phyloP scores from a whole-genome alignment of 2,888 invertebrate genomes.

The Osmoderma eremita region DNA sequence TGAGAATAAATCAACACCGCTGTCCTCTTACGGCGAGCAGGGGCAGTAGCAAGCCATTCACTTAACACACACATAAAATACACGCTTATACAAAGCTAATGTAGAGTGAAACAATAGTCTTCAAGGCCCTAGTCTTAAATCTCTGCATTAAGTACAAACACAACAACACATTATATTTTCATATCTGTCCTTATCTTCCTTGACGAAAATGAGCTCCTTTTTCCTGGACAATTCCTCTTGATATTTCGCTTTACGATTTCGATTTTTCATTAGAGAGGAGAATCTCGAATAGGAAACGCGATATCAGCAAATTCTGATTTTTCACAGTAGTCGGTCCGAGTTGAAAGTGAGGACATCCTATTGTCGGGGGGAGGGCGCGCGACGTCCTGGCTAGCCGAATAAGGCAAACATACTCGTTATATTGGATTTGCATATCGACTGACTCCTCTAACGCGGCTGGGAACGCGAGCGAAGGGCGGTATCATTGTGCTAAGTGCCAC shows the following conservation, averaged over 20 bases:
- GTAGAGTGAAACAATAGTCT: too few relatives aligned
- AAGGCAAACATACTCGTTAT: slow-evolving; percentile 43
- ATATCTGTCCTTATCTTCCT: background rate
- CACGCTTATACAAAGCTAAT: too few relatives aligned
- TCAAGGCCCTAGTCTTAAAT: too few relatives aligned
- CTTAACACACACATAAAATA: too few relatives aligned
- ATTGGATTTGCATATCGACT: slow-evolving; percentile 47
- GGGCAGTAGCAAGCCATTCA: too few relatives aligned
- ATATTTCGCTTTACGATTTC: slow-evolving; percentile 49
- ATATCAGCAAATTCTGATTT: slow-evolving; percentile 49
- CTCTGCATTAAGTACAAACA: too few relatives aligned
- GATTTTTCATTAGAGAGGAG: slow-evolving; percentile 52
- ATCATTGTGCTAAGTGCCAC: slow-evolving; percentile 32
- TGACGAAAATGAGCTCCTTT: background rate
- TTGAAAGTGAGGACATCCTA: background rate
- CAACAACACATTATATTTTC: too few relatives aligned
- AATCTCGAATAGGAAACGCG: slow-evolving; percentile 23
- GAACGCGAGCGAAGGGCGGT: slow-evolving; percentile 1
- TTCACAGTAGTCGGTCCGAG: too few relatives aligned
- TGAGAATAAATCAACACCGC: too few relatives aligned
- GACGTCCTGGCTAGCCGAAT: slow-evolving; percentile 20
- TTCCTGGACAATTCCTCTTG: slow-evolving; percentile 27
- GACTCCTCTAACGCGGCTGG: slow-evolving; percentile 29
- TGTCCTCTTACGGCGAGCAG: too few relatives aligned
- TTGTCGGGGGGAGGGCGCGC: background rate